phyloP scores from a whole-genome alignment of 2,797 vertebrate species.

The Lutjanus campechanus region DNA sequence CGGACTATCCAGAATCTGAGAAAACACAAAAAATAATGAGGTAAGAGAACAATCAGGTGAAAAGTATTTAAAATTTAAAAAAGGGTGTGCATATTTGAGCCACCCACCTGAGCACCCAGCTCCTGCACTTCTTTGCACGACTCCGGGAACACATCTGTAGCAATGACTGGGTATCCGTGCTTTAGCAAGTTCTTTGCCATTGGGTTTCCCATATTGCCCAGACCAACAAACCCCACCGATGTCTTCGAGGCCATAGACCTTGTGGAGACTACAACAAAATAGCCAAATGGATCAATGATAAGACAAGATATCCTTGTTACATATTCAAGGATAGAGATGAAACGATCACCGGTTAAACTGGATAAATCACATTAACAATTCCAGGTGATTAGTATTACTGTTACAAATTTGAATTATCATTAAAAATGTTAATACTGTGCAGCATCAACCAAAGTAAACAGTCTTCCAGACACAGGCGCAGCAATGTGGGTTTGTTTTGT shows the following conservation, averaged over 20 bases:
- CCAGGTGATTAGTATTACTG: too few species aligned
- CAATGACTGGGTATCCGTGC: constrained; percentile 95
- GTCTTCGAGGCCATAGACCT: constrained; percentile 98
- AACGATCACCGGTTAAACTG: too few species aligned
- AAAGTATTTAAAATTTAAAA: neutral
- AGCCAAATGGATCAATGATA: neutral
- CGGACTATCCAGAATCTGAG: constrained; percentile 94
- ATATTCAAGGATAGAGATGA: neutral
- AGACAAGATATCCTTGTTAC: neutral
- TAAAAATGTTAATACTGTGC: too few species aligned
- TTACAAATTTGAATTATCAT: too few species aligned
- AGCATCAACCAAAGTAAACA: too few species aligned
- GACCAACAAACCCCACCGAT: constrained; percentile 95
- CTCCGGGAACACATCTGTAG: constrained; percentile 96
- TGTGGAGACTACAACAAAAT: constrained; percentile 85
- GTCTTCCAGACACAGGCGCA: too few species aligned
- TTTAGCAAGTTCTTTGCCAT: constrained; percentile 99
- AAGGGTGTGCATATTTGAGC: neutral
- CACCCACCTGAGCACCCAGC: constrained; percentile 94
- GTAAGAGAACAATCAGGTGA: neutral
- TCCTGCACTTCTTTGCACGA: constrained; percentile 96
- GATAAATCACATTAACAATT: too few species aligned
- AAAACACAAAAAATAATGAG: constrained; percentile 13
- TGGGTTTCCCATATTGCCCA: constrained; percentile 99
- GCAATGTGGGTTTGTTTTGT: too few species aligned